Percentiles rank a stretch among this genome's conserved stretches.
These are phyloP conservation scores for Neodiprion virginianus DNA, from an alignment of 1,140 invertebrate species.

Conservation along the genomic window DNA sequence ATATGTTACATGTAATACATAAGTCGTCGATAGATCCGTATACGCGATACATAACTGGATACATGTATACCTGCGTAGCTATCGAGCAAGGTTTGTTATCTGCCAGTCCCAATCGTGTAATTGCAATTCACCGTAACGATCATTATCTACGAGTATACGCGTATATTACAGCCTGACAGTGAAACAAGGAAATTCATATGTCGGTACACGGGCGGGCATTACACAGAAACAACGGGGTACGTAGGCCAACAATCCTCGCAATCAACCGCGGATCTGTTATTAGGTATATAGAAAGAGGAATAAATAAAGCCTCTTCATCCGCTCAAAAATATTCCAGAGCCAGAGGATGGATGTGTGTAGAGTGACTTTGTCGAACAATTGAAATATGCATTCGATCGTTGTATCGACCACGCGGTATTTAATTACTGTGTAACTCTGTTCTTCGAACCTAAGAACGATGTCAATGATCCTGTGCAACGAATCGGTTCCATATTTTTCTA, in stretches of 20 bases:
- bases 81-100: not conserved
- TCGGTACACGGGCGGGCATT: not conserved
- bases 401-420: too few species aligned
- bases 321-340: too few species aligned
- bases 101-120: not conserved
- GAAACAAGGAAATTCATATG: not conserved
- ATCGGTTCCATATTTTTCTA: too few species aligned
- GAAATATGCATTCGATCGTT: too few species aligned
- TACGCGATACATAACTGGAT: not conserved
- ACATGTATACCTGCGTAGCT: not conserved
- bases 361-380: too few species aligned
- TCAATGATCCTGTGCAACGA: too few species aligned
- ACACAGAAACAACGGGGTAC: not conserved
- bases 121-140: slow-evolving; percentile 2
- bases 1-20: too few species aligned
- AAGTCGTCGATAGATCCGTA: not conserved
- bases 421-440: too few species aligned
- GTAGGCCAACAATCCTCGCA: not conserved
- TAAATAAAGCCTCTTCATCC: not conserved
- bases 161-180: not conserved
- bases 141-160: not conserved
- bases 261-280: not conserved
- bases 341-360: too few species aligned
- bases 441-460: too few species aligned
- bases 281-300: not conserved